These are phyloP conservation scores for Sterrhoptilus dennistouni DNA, from an alignment of 2,113 vertebrate genomes.

Conservation along the genomic window DNA sequence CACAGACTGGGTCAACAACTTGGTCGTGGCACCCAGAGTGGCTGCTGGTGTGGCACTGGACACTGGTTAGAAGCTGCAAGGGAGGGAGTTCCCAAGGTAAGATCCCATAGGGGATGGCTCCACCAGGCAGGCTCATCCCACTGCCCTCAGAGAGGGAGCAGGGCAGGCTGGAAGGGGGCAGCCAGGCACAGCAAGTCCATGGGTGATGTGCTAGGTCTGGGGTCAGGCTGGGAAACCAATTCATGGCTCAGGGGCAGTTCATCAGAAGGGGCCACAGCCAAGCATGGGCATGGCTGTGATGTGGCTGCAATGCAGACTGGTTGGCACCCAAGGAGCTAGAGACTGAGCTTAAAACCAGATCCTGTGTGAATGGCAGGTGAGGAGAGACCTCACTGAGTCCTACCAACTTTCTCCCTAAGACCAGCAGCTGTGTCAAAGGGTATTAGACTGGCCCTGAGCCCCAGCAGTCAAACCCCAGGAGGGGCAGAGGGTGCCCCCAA, in stretches of 20 bases:
- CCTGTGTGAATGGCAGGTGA: background rate
- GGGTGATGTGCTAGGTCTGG: background rate
- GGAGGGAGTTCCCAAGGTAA: background rate
- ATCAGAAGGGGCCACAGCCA: background rate
- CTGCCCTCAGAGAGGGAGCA: background rate
- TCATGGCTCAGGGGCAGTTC: background rate
- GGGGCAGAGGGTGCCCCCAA: background rate
- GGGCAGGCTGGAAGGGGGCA: background rate
- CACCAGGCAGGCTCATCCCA: background rate
- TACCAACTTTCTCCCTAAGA: background rate
- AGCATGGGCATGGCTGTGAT: fast-evolving
- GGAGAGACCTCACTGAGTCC: background rate
- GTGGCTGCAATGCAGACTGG: background rate
- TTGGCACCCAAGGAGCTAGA: background rate
- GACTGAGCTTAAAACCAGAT: background rate
- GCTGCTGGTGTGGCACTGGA: background rate
- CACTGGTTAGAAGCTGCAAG: background rate
- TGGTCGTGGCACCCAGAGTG: background rate
- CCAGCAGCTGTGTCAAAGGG: background rate
- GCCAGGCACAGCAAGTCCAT: background rate
- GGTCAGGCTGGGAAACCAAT: background rate
- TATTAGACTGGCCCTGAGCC: background rate
- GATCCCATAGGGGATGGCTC: background rate
- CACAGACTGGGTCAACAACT: background rate
- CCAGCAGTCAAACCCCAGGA: background rate